Conservation (phyloP, 2,888 invertebrate species). For the Pollenia amentaria region DNA sequence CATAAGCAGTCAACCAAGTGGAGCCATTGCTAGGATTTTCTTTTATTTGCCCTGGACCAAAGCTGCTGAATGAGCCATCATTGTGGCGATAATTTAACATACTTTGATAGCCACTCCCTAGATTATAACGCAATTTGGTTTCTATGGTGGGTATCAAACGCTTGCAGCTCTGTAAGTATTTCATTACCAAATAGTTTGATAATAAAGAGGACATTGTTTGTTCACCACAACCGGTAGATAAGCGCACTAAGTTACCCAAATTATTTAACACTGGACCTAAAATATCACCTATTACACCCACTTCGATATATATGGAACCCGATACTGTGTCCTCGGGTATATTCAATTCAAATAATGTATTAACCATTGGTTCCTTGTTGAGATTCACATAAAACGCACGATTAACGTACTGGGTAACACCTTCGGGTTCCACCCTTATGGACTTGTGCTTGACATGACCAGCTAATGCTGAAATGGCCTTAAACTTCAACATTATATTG, state of each 20-base stretch:
- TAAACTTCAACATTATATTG: constrained; percentile 89
- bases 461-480: constrained; percentile 90
- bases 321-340: constrained; percentile 89
- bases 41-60: constrained; percentile 86
- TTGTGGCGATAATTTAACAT: constrained; percentile 92
- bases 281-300: constrained; percentile 87
- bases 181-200: constrained; percentile 90
- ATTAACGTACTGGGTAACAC: constrained; percentile 90
- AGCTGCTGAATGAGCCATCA: constrained; percentile 96
- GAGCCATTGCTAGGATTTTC: constrained; percentile 86
- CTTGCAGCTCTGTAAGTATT: constrained; percentile 89
- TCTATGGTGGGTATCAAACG: constrained; percentile 89
- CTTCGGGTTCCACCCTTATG: constrained; percentile 92
- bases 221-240: constrained; percentile 90
- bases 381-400: constrained; percentile 90
- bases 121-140: constrained; percentile 85
- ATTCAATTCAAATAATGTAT: constrained; percentile 89
- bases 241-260: constrained; percentile 87
- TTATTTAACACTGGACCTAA: constrained; percentile 87
- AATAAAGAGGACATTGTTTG: constrained; percentile 90
- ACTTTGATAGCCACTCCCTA: constrained; percentile 95
- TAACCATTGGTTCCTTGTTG: constrained; percentile 85
- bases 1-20: constrained; percentile 93
- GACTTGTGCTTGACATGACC: constrained; percentile 92
- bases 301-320: constrained; percentile 87